These are phyloP conservation scores for Xerus rutilus DNA, from an alignment of 2,797 vertebrate genomes.

Conservation along the genomic window DNA sequence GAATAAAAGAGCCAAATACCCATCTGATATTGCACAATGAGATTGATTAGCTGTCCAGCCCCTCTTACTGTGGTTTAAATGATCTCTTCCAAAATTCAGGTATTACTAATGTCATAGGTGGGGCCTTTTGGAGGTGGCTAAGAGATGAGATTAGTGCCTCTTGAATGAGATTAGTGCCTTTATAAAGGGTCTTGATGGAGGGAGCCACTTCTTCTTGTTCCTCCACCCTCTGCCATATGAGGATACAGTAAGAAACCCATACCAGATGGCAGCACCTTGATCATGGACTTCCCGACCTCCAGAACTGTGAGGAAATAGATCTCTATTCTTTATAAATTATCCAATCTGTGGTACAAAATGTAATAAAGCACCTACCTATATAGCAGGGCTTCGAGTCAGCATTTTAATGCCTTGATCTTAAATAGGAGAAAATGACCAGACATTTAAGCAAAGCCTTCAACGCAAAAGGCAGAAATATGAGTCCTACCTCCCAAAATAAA, in stretches of 20 bases:
- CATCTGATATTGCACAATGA: background rate
- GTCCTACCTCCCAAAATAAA: rapidly evolving
- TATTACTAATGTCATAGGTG: background rate
- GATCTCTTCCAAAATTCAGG: background rate
- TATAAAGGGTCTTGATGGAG: background rate
- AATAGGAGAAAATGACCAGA: background rate
- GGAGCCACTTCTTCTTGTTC: background rate
- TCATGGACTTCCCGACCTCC: background rate
- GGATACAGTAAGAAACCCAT: background rate
- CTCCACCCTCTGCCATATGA: background rate
- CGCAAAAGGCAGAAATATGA: background rate
- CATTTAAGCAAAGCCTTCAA: background rate
- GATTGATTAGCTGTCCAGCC: background rate
- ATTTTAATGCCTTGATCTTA: background rate
- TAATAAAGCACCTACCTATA: background rate
- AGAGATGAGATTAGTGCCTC: too few species aligned
- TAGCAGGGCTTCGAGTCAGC: background rate
- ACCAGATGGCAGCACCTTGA: background rate
- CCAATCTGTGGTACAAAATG: background rate
- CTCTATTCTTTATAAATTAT: background rate
- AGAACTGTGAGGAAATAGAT: background rate
- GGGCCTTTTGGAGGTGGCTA: background rate
- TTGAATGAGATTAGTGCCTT: background rate
- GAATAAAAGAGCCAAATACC: background rate
- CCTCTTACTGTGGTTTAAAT: background rate